Evolutionary conservation across 2,113 vertebrate species (phyloP).

Genomic region (Hemichromis elongatus): DNA sequence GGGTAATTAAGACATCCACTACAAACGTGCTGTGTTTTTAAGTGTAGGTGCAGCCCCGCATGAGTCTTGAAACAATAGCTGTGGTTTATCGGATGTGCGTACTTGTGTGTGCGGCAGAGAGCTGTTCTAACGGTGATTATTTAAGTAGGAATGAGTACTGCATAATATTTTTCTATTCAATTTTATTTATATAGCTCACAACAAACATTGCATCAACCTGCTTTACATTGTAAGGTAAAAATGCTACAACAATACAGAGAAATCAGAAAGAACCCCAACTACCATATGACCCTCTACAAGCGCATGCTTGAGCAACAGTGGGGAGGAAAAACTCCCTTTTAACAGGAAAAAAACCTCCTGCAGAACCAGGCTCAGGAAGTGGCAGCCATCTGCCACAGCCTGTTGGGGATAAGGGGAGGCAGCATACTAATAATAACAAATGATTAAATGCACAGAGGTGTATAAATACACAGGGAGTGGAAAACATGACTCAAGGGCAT

Average conservation of each 20-base stretch:
- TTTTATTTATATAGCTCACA: neutral
- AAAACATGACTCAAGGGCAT: neutral
- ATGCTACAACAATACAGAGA: neutral
- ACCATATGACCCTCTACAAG: neutral
- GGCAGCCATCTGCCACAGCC: neutral
- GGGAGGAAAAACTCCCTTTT: neutral
- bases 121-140: neutral
- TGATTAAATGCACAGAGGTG: neutral
- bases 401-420: neutral
- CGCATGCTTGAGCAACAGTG: neutral
- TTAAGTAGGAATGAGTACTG: neutral
- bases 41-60: constrained; percentile 3
- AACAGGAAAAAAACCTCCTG: neutral
- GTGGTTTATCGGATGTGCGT: neutral
- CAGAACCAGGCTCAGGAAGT: neutral
- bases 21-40: constrained; percentile 22
- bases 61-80: constrained; percentile 22
- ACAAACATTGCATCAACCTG: neutral
- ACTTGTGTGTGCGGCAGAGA: neutral
- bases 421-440: neutral
- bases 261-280: neutral
- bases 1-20: constrained; percentile 43
- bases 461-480: neutral
- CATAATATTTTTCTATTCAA: neutral
- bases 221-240: neutral